Evolutionary conservation across 2,113 vertebrate species (phyloP).

Genomic region (Cebus imitator): DNA sequence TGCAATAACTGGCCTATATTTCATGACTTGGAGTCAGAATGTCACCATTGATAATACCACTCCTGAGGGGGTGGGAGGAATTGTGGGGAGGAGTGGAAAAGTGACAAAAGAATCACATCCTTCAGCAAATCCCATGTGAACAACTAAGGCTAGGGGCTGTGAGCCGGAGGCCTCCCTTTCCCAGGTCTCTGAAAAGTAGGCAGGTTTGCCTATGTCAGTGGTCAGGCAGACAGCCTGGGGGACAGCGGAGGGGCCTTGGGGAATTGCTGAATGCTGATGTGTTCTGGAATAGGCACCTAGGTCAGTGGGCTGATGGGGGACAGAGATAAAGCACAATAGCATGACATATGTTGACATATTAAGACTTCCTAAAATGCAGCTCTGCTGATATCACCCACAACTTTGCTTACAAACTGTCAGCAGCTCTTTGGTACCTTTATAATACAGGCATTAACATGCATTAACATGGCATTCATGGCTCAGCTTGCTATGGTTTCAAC

Average conservation of each 20-base stretch:
- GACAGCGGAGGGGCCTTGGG: background rate
- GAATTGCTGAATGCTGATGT: background rate
- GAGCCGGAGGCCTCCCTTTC: background rate
- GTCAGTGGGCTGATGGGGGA: background rate
- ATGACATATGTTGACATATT: background rate
- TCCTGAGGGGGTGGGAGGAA: background rate
- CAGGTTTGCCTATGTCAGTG: constrained; percentile 51
- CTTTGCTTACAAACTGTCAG: background rate
- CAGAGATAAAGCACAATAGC: background rate
- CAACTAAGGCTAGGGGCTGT: background rate
- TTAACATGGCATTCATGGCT: background rate
- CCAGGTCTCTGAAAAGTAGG: background rate
- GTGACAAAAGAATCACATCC: background rate
- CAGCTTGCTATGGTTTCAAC: background rate
- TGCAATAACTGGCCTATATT: constrained; percentile 75
- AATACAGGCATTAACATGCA: background rate
- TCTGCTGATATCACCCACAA: background rate
- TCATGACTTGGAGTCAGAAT: constrained; percentile 62
- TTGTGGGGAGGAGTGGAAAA: background rate
- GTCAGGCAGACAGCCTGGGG: background rate
- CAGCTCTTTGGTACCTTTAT: background rate
- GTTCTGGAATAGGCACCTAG: background rate
- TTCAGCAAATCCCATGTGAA: constrained; percentile 40
- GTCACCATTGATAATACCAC: constrained; percentile 54
- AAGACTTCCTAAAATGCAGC: background rate